Percentiles rank a stretch among this genome's conserved stretches.
phyloP scores from a whole-genome alignment of 2,888 invertebrate genomes.

The Caenorhabditis panamensis region DNA sequence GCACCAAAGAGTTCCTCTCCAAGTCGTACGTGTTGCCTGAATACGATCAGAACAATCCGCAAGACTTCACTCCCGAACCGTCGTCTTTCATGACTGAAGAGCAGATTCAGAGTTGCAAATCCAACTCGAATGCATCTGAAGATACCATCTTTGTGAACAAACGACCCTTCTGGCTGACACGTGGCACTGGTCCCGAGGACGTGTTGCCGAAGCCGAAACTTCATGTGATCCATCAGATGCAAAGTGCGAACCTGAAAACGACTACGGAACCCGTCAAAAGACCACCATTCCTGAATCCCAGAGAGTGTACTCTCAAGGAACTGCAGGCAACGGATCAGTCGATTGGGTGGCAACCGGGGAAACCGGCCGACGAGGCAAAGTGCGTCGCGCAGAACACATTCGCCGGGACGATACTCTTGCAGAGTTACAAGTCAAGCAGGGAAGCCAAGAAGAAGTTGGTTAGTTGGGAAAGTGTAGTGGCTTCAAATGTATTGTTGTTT shows the following conservation, averaged over 20 bases:
- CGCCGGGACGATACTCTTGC: neutral
- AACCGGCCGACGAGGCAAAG: neutral
- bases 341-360: neutral
- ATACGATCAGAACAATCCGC: slow-evolving; percentile 10
- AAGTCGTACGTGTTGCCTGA: slow-evolving; percentile 23
- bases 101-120: neutral
- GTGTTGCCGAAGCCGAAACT: neutral
- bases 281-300: neutral
- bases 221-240: neutral
- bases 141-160: slow-evolving; percentile 1
- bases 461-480: too few relatives aligned
- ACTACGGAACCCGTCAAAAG: neutral
- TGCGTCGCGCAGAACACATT: neutral
- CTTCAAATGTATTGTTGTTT: too few relatives aligned
- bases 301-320: neutral
- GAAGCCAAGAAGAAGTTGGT: neutral
- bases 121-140: neutral
- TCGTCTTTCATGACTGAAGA: neutral
- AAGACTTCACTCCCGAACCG: slow-evolving; percentile 2
- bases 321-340: neutral
- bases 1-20: slow-evolving; percentile 7
- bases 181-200: neutral
- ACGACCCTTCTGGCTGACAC: slow-evolving; percentile 30
- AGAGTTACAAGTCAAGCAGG: neutral
- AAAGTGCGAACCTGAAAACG: neutral